Conservation (phyloP, 2,113 vertebrate species). For the Lethenteron reissneri region DNA sequence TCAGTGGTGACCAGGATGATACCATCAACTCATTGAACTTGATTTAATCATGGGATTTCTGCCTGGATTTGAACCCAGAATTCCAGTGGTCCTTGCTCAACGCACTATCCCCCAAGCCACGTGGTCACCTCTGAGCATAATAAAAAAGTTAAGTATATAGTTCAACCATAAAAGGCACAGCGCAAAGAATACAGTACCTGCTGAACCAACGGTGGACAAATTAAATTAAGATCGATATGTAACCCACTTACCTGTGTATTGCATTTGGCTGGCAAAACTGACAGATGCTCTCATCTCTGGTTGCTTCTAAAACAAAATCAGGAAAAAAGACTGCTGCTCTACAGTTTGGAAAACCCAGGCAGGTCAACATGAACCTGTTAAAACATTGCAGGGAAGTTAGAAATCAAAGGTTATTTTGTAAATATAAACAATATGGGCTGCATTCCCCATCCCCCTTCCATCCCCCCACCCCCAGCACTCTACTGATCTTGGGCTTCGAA, state of each 20-base stretch:
- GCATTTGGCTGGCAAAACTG: conserved; percentile 40
- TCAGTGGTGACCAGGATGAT: too few species aligned
- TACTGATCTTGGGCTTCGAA: background rate
- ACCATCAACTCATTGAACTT: too few species aligned
- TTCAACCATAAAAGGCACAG: background rate
- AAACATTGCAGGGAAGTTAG: background rate
- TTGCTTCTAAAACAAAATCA: conserved; percentile 55
- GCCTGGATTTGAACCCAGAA: background rate
- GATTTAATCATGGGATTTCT: too few species aligned
- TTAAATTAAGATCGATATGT: too few species aligned
- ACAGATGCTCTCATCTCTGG: conserved; percentile 44
- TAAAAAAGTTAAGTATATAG: background rate
- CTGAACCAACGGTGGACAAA: background rate
- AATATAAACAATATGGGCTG: background rate
- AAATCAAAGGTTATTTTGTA: background rate
- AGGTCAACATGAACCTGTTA: conserved; percentile 59
- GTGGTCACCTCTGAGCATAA: background rate
- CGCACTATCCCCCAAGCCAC: background rate
- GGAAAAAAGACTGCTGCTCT: conserved; percentile 66
- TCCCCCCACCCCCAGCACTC: background rate
- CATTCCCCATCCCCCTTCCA: background rate
- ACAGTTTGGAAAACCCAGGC: conserved; percentile 50
- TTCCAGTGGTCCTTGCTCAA: background rate
- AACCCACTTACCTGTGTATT: conserved; percentile 44
- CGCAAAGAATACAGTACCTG: background rate